Conservation (phyloP, 2,797 vertebrate genomes). For the Acipenser ruthenus region DNA sequence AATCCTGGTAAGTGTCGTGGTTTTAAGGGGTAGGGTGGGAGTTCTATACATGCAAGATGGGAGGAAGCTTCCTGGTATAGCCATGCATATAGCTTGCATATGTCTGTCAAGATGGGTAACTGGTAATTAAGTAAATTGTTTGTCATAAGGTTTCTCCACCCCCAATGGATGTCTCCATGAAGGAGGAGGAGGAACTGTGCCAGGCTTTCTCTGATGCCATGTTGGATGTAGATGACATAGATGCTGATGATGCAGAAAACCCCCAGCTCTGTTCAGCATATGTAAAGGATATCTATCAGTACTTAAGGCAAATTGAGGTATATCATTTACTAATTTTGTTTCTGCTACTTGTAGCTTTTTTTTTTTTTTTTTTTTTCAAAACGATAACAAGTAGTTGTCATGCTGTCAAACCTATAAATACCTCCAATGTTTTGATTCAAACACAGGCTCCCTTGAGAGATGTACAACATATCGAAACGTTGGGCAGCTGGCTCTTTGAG, state of each 20-base stretch:
- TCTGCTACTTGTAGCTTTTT: neutral
- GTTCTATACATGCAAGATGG: too few relatives aligned
- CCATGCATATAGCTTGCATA: too few relatives aligned
- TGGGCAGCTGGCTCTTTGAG: too few relatives aligned
- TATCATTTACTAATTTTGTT: neutral
- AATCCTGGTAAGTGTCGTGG: too few relatives aligned
- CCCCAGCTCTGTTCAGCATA: constrained; percentile 86
- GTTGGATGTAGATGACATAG: constrained; percentile 73
- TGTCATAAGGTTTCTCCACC: constrained; percentile 21
- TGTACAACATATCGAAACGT: too few relatives aligned
- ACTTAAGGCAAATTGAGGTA: constrained; percentile 80
- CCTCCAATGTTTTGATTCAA: too few relatives aligned
- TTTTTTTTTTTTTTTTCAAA: neutral
- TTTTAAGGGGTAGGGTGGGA: too few relatives aligned
- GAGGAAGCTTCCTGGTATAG: too few relatives aligned
- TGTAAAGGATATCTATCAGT: constrained; percentile 84
- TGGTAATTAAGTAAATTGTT: neutral
- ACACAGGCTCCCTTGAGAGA: too few relatives aligned
- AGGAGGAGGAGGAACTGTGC: constrained; percentile 76
- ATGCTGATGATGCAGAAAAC: constrained; percentile 65
- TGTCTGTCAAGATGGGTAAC: neutral
- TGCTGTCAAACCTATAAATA: too few relatives aligned
- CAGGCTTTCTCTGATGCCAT: constrained; percentile 79
- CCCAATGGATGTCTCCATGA: constrained; percentile 61
- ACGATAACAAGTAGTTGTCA: too few relatives aligned